Evolutionary conservation across 2,797 vertebrate genomes (phyloP), one percentile per base, ranked within the genome.

Genomic region (Onychomys arenicola): DNA sequence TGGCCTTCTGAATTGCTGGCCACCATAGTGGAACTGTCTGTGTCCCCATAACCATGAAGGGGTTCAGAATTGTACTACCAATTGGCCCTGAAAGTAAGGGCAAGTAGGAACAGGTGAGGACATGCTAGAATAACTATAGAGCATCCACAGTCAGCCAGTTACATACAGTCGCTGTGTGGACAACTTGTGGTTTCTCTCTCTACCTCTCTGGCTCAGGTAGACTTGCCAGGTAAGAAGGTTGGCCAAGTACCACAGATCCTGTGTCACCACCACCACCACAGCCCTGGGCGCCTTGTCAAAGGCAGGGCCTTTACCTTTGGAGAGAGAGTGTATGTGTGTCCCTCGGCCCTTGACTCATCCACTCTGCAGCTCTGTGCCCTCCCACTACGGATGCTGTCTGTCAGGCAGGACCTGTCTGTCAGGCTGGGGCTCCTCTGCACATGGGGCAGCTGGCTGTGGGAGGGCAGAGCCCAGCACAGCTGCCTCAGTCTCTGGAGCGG

Each of bases 341-440:
- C 93, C 90, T 90, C 37, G 6, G 93, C 55, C 77, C 8, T 37
- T 98, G 95, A 96, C 95, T 97, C 93, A 90, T 89, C 94, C 84
- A 57, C 69, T 76, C 49, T 90, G 93, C 5, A 4, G 88, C 23
- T 6, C 34, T 3, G n/a, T 37, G 93, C 94, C 82, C 93, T 85
- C 98, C 98, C 94, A 84, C 13, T 11, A 27, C 73, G 81, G 71
- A 61, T 93, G 65, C 52, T 89, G 77, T 14, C 82, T 96, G 92
- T 82, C 91, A 90, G 11, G 88, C 73, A 84, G 77, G 93, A 96
- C 97, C 86, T 5, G 96, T 96, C 89, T 37, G 69, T 94, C 96
- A 29, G 95, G 96, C 96, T 92, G 49, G 7, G n/a, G 40, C 29
- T 57, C 49, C 55, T 63, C 40, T 69, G 76, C 52, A n/a, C 32